Evolutionary conservation across 2,113 vertebrate species (phyloP).

Genomic region (Pycnonotus jocosus): DNA sequence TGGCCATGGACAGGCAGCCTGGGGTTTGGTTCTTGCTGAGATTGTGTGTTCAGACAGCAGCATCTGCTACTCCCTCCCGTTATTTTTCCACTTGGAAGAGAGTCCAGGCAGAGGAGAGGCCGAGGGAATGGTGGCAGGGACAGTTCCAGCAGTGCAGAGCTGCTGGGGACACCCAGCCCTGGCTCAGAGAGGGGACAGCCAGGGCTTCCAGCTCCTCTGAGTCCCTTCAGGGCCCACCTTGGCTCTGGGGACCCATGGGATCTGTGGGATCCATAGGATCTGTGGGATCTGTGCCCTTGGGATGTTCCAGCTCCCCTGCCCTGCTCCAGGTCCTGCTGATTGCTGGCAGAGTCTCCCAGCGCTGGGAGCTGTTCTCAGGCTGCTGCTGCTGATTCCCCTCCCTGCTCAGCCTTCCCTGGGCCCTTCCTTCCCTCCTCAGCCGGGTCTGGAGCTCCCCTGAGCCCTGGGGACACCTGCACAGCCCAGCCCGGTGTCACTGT

Average conservation of each 20-base stretch:
- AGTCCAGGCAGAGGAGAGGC: neutral
- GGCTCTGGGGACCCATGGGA: neutral
- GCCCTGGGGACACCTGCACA: fast-evolving
- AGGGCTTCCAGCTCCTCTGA: neutral
- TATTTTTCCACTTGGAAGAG: neutral
- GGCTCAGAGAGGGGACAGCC: neutral
- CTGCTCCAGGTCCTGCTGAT: fast-evolving
- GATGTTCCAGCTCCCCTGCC: neutral
- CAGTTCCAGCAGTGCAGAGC: neutral
- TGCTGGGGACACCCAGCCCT: neutral
- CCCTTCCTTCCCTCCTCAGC: neutral
- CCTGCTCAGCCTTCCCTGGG: neutral
- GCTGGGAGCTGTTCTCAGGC: neutral
- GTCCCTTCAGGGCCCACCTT: neutral
- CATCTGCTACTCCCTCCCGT: neutral
- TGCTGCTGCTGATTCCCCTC: neutral
- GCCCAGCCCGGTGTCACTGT: fast-evolving
- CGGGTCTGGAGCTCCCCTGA: fast-evolving
- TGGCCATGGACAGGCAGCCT: fast-evolving
- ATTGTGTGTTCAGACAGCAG: neutral
- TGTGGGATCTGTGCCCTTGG: fast-evolving
- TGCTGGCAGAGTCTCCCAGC: neutral
- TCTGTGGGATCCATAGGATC: neutral
- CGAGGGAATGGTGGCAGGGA: neutral
- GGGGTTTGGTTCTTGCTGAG: neutral